Evolutionary conservation across 2,888 invertebrate genomes (phyloP), one percentile per base, ranked within the genome.

Genomic region (Norana najaformis): DNA sequence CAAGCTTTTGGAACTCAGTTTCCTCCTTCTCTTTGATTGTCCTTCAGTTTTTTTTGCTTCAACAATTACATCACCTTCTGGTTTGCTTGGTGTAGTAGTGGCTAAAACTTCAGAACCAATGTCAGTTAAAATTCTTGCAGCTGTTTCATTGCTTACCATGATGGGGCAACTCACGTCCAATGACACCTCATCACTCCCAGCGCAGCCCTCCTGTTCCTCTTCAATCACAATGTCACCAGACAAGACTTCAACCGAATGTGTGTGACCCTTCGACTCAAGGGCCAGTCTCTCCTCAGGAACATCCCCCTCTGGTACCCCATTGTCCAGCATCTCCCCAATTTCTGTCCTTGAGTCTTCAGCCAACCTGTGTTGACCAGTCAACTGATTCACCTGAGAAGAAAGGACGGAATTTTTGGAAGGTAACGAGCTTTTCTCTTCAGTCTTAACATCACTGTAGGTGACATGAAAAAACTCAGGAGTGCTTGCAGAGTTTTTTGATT

Each of bases 151-250:
- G 30, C 69, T 69, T n/a, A 69, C 11, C 30, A 69, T 11, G 11
- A n/a, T 11, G 30, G 69, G 30, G n/a, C 36, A 85, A 85, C 37
- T 35, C 11, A 85, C 85, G 20, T 85, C 85, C 18, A 85, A 85
- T 16, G 37, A 85, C 36, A 85, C 85, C 18, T 85, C 85, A 35
- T 85, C 85, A 85, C 37, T 37, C 85, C 85, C 85, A 85, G 85
- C 85, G 34, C 85, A 85, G 36, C 37, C 36, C 85, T 85, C 85
- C 85, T 85, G 18, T 37, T 85, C 85, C 37, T 37, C 85, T 85
- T 85, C 85, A 3, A 85, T 85, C 85, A 85, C 85, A 85, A 85
- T 85, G 23, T 85, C 85, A 85, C 85, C 85, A 36, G 85, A 35
- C 85, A 85, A 85, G 37, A 85, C 85, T 18, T 85, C 85, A 16